These are phyloP conservation scores for Pedetes capensis DNA, from an alignment of 2,113 vertebrate genomes.

Conservation along the genomic window DNA sequence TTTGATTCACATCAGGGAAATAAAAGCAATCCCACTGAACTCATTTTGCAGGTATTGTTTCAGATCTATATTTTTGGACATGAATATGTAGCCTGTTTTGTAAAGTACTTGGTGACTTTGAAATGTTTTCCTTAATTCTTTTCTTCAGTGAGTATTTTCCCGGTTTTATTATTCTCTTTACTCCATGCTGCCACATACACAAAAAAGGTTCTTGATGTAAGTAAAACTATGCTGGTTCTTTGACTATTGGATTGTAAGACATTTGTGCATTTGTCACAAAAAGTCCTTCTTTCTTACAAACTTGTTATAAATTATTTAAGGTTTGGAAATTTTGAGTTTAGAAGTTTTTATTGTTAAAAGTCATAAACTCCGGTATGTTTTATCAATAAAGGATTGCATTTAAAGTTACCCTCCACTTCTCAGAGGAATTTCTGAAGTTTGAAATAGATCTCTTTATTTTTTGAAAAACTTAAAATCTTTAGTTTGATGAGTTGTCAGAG, in stretches of 20 bases:
- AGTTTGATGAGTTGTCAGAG: background rate
- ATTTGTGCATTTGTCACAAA: background rate
- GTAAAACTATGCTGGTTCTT: constrained; percentile 74
- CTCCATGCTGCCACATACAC: constrained; percentile 97
- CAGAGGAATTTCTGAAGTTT: constrained; percentile 15
- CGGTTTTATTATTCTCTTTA: constrained; percentile 97
- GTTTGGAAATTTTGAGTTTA: constrained; percentile 38
- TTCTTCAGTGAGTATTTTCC: constrained; percentile 97
- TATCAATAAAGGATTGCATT: background rate
- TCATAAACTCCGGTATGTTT: background rate
- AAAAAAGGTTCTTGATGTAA: constrained; percentile 98
- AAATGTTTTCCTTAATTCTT: constrained; percentile 85
- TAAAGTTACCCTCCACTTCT: background rate
- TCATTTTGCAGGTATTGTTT: background rate
- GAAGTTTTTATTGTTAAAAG: background rate
- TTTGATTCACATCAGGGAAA: constrained; percentile 13
- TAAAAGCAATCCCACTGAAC: background rate
- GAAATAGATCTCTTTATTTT: background rate
- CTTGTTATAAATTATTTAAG: constrained; percentile 1
- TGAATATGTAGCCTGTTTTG: background rate
- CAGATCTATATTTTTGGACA: background rate
- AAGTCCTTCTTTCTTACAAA: background rate
- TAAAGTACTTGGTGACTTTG: constrained; percentile 14
- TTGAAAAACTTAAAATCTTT: background rate
- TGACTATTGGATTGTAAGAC: background rate